These are phyloP conservation scores for Gopherus flavomarginatus DNA, from an alignment of 2,113 vertebrate genomes.

Conservation along the genomic window DNA sequence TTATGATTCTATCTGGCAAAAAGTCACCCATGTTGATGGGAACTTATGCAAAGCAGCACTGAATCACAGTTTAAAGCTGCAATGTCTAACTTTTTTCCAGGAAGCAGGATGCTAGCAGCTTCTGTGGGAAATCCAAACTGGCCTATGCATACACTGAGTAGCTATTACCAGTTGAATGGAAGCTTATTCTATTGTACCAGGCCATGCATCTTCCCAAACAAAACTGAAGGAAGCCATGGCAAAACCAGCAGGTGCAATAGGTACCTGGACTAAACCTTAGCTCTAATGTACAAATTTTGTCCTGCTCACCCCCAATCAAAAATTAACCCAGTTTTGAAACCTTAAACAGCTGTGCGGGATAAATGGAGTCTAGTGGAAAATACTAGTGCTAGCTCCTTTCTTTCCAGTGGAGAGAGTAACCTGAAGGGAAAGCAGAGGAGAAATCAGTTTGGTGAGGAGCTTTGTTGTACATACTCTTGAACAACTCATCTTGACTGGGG, in stretches of 20 bases:
- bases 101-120: not conserved
- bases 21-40: not conserved
- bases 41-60: not conserved
- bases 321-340: not conserved
- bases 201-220: not conserved
- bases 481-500: not conserved
- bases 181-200: not conserved
- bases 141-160: not conserved
- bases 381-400: not conserved
- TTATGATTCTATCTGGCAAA: not conserved
- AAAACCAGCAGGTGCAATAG: not conserved
- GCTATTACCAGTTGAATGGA: not conserved
- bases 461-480: not conserved
- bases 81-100: not conserved
- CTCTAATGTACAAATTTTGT: not conserved
- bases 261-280: not conserved
- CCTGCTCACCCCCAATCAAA: not conserved
- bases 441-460: not conserved
- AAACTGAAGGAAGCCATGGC: not conserved
- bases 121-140: not conserved
- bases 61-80: not conserved
- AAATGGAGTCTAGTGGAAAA: not conserved
- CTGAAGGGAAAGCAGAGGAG: not conserved
- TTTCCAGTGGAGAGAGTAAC: not conserved
- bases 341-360: not conserved